phyloP scores from a whole-genome alignment of 2,113 vertebrate genomes.

The Myiozetetes cayanensis region DNA sequence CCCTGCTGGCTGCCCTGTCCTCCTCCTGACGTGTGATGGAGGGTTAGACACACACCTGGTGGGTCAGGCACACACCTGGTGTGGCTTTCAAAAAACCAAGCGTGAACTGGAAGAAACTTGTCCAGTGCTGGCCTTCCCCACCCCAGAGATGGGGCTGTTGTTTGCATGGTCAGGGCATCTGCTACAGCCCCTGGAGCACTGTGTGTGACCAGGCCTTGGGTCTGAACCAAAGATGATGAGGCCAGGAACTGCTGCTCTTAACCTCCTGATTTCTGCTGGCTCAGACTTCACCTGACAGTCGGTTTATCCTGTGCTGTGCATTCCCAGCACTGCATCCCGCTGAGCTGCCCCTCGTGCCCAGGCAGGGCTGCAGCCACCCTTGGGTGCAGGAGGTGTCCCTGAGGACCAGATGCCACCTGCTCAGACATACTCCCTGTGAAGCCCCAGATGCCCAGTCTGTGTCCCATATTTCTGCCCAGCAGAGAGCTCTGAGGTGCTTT shows the following conservation, averaged over 20 bases:
- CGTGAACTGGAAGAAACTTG: neutral
- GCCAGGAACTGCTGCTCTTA: neutral
- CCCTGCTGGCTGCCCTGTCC: neutral
- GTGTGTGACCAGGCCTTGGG: neutral
- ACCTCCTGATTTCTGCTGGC: neutral
- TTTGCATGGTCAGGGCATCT: neutral
- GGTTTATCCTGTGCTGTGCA: neutral
- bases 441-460: neutral
- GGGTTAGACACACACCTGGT: neutral
- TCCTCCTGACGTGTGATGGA: fast-evolving
- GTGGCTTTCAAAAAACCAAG: neutral
- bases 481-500: fast-evolving
- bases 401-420: neutral
- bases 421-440: fast-evolving
- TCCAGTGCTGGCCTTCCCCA: neutral
- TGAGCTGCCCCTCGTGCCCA: fast-evolving
- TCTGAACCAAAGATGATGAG: neutral
- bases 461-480: fast-evolving
- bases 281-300: neutral
- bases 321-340: fast-evolving
- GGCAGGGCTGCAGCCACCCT: neutral
- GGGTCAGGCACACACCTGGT: neutral
- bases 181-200: fast-evolving
- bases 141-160: fast-evolving
- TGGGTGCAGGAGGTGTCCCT: neutral